Base-by-base conservation (phyloP, 2,888 invertebrate species). In the Hemaris fuciformis region DNA sequence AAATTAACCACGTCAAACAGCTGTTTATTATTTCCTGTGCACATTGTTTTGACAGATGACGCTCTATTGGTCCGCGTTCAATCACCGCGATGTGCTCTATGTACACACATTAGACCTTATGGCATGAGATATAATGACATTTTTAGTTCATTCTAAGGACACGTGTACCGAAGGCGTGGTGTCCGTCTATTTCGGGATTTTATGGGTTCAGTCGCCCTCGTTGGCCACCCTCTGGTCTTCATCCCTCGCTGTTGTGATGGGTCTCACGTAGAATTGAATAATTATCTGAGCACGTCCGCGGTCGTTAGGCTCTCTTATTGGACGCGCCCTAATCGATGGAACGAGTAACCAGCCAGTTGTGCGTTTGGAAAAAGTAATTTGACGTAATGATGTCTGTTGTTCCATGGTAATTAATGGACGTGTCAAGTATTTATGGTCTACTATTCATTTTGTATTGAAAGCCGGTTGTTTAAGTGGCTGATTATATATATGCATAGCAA, bases 161-260 rank as follows among this genome's bases (percentile, higher is more conserved):
- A 48, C 48, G 75, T 73, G 70, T 74, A 70, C 71, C 64, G 73
- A 74, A 76, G 76, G 77, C 83, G 81, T 77, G 76, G 79, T 84
- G 84, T 84, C 77, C 77, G 77, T 84, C 84, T 91, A 91, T 90
- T 89, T 91, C 87, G 88, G 88, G 84, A 83, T 91, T 53, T 89
- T 89, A 91, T 85, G 87, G 80, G 89, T 85, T 88, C 85, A 84
- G 79, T 87, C 82, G 86, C 85, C 87, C 80, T 72, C 67, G n/a
- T n/a, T n/a, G 71, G 77, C 78, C 76, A 63, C 65, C 70, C 68
- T 76, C 78, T 25, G 48, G 22, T 64, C 67, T 75, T 76, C 75
- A 79, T 76, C 78, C 75, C 75, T 70, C 64, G 65, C 72, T 73
- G 71, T 70, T n/a, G n/a, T n/a, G 71, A 74, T 71, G 73, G 63